Conservation (phyloP, 2,113 vertebrate species). For the Malurus cyaneus region DNA sequence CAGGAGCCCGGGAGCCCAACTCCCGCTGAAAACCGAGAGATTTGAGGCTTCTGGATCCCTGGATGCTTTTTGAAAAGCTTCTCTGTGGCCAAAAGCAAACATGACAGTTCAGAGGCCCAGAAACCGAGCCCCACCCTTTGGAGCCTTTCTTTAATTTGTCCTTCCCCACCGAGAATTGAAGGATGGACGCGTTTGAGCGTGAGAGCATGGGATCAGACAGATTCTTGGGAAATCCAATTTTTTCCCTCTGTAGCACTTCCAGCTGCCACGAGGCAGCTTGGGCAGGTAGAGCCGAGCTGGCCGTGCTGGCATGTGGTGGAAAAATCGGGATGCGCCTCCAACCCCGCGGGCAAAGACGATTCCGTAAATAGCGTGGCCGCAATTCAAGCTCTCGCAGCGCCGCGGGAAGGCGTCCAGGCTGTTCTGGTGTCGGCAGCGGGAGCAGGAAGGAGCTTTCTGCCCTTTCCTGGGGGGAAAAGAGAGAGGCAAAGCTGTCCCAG, state of each 20-base stretch:
- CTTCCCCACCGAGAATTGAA: neutral
- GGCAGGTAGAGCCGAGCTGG: neutral
- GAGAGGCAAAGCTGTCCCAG: constrained; percentile 31
- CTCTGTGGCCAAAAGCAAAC: neutral
- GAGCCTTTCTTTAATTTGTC: constrained; percentile 11
- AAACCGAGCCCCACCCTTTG: neutral
- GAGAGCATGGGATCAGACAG: neutral
- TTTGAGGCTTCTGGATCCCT: neutral
- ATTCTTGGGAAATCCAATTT: neutral
- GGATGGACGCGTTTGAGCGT: neutral
- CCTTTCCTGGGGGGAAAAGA: neutral
- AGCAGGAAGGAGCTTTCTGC: neutral
- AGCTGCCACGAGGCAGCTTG: neutral
- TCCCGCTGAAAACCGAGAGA: neutral
- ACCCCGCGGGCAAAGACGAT: neutral
- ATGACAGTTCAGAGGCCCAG: neutral
- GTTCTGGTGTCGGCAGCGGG: constrained; percentile 48
- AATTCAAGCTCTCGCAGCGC: constrained; percentile 48
- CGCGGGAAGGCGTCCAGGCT: constrained; percentile 39
- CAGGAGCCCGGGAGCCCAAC: neutral
- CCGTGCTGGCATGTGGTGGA: neutral
- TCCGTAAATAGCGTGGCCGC: constrained; percentile 48
- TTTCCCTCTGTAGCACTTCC: neutral
- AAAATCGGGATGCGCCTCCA: neutral
- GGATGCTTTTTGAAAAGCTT: neutral